phyloP scores from a whole-genome alignment of 2,888 invertebrate species.

The Dusona sp. region DNA sequence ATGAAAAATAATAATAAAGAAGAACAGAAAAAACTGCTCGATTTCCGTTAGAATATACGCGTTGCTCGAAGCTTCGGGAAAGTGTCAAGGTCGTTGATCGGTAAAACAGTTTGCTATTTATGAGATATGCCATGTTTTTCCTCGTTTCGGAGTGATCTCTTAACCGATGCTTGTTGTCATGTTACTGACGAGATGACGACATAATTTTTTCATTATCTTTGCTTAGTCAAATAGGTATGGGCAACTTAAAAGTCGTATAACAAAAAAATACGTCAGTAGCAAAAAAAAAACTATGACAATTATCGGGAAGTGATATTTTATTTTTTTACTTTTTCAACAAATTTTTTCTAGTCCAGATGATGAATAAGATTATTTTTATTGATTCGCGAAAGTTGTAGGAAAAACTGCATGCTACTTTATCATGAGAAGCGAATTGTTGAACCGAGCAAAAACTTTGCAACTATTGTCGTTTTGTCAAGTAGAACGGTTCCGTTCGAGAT shows the following conservation, averaged over 20 bases:
- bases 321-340: background rate
- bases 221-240: constrained; percentile 12
- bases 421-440: background rate
- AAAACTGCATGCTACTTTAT: background rate
- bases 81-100: constrained; percentile 20
- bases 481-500: constrained; percentile 22
- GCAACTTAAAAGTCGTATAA: background rate
- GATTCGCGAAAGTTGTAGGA: background rate
- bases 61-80: constrained; percentile 22
- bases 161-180: too few relatives aligned
- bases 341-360: background rate
- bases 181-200: too few relatives aligned
- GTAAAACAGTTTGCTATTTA: background rate
- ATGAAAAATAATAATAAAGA: background rate
- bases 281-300: background rate
- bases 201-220: background rate
- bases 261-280: background rate
- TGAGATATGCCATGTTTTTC: background rate
- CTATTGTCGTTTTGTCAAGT: background rate
- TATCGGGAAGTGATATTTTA: background rate
- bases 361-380: background rate
- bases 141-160: background rate
- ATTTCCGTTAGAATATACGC: constrained; percentile 8
- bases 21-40: background rate
- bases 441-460: background rate